Conservation (phyloP, 2,888 invertebrate species). For the Cacoxenus indagator region DNA sequence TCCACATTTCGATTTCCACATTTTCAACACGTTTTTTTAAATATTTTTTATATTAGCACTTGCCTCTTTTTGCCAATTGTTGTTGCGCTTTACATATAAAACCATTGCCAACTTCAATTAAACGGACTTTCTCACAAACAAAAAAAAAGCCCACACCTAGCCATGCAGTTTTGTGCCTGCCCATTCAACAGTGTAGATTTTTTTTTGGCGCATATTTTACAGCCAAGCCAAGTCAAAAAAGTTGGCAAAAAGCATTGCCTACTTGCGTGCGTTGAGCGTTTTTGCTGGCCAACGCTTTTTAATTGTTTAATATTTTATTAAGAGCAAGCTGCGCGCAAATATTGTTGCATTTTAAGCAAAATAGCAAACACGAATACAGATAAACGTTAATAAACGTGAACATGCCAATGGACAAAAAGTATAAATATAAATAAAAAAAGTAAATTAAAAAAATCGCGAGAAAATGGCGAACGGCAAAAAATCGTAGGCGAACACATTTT, state of each 20-base stretch:
- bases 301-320: conserved; percentile 21
- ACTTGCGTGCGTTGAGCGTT: neutral
- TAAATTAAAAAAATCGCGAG: neutral
- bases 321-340: neutral
- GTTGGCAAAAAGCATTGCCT: neutral
- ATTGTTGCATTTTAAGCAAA: conserved; percentile 16
- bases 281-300: neutral
- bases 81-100: neutral
- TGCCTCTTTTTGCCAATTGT: neutral
- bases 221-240: neutral
- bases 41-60: neutral
- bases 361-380: conserved; percentile 6
- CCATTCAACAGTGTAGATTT: neutral
- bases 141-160: too few species aligned
- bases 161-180: too few species aligned
- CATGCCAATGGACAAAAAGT: neutral
- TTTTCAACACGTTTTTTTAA: neutral
- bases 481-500: neutral
- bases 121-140: neutral
- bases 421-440: neutral
- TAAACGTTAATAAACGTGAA: conserved; percentile 13
- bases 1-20: neutral
- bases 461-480: conserved; percentile 19
- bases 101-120: conserved; percentile 20
- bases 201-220: neutral